Evolutionary conservation across 1,140 invertebrate genomes (phyloP).

Genomic region (Diachasma alloeum): DNA sequence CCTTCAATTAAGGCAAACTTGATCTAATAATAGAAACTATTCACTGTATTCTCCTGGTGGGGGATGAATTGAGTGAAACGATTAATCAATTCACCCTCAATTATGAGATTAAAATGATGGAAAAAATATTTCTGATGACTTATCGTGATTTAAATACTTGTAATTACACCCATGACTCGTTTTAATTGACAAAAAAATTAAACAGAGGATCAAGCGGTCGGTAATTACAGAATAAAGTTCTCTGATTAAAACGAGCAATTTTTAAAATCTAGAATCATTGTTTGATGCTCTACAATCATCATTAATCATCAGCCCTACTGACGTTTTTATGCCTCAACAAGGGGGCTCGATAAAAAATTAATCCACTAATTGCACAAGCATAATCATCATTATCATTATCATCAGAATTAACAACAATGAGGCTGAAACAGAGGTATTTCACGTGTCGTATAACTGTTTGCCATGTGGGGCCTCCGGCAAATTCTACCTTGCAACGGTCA

Average conservation of each 20-base stretch:
- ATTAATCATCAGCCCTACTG: neutral
- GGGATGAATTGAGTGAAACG: too few relatives aligned
- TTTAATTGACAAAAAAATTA: too few relatives aligned
- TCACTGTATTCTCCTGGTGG: too few relatives aligned
- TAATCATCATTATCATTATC: constrained; percentile 4
- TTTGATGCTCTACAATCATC: constrained; percentile 4
- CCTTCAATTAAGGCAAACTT: too few relatives aligned
- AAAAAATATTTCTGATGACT: neutral
- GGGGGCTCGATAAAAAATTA: neutral
- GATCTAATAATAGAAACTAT: too few relatives aligned
- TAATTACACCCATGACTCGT: neutral
- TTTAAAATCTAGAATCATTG: neutral
- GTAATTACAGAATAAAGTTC: neutral
- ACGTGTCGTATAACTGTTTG: neutral
- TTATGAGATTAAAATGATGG: neutral
- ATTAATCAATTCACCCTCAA: too few relatives aligned
- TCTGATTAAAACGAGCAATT: neutral
- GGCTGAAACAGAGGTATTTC: neutral
- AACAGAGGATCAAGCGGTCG: neutral
- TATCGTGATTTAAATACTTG: neutral
- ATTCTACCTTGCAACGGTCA: neutral
- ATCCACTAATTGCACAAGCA: constrained; percentile 4
- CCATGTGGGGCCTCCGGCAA: neutral
- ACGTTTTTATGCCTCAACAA: constrained; percentile 2
- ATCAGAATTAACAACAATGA: constrained; percentile 1